Evolutionary conservation across 2,113 vertebrate genomes (phyloP), one percentile per base, ranked within the genome.

Genomic region (Takifugu bimaculatus): DNA sequence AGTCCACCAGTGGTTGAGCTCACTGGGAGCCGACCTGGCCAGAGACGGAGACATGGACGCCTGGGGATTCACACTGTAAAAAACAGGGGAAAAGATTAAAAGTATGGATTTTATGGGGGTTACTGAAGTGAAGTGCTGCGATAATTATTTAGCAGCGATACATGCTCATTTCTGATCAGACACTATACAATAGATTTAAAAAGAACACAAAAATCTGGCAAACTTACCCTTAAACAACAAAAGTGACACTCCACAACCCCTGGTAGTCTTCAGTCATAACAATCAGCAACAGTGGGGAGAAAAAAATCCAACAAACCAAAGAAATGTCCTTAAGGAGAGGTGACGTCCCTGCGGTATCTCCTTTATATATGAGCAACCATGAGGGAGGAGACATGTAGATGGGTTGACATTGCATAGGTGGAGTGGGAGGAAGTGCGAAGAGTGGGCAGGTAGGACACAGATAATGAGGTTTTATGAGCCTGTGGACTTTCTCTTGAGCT

Each of bases 1-100:
- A 64, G 45, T 89, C 90, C 90, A 92, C 88, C 91, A 91, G 32
- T 91, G 90, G 74, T 85, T 88, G 74, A 92, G 85, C 78, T 91
- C 82, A 1, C 85, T 83, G 0, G 87, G 85, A 81, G 90, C 88
- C 13, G 87, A 88, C 68, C 83, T 75, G n/a, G 87, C 78, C 52
- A 90, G 52, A 57, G 88, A 72, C 6, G 88, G 87, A 65, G 86
- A 69, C 90, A 91, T 92, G 20, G 63, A 48, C 56, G 54, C 60
- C 62, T 63, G 67, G 11, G 48, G 51, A 65, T 51, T 10, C 39
- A 44, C 45, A 39, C 73, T 77, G 59, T n/a, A 49, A 53, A 26
- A 65, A 15, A 52, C 26, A 62, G 55, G 72, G 3, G 5, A 42
- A 14, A 20, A n/a, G 32, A 26, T 13, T 28, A 12, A 5, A 62